phyloP scores from a whole-genome alignment of 30 jellyfish, hydroid and myxozoan genomes.

The Hydractinia symbiolongicarpus region DNA sequence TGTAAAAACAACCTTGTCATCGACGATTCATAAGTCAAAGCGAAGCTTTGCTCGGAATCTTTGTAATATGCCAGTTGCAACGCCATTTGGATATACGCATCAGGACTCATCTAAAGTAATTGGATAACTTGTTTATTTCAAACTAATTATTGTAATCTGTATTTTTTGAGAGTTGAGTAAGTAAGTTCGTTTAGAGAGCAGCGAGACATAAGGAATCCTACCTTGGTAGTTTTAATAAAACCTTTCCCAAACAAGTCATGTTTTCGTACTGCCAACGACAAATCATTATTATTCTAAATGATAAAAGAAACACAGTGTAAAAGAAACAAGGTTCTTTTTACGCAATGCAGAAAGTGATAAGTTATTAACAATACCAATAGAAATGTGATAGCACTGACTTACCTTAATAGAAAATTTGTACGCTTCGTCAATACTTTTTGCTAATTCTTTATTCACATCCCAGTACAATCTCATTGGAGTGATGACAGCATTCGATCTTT shows the following conservation, averaged over 20 bases:
- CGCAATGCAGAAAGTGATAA: not conserved
- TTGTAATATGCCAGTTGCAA: slow-evolving; percentile 86
- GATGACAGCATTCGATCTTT: slow-evolving; percentile 66
- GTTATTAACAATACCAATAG: not conserved
- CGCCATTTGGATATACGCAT: slow-evolving; percentile 89
- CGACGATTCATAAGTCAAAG: slow-evolving; percentile 88
- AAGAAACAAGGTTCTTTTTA: not conserved
- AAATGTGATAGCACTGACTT: not conserved
- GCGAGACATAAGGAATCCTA: not conserved
- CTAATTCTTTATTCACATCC: slow-evolving; percentile 72
- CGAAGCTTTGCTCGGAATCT: slow-evolving; percentile 71
- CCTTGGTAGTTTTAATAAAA: slow-evolving; percentile 82
- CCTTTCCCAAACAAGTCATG: slow-evolving; percentile 90
- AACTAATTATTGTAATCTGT: not conserved
- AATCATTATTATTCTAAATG: slow-evolving; percentile 69
- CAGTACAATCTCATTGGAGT: slow-evolving; percentile 89
- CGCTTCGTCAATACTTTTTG: slow-evolving; percentile 65
- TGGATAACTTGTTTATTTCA: not conserved
- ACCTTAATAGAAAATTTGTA: slow-evolving; percentile 67
- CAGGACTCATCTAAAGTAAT: slow-evolving; percentile 85
- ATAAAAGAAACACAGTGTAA: not conserved
- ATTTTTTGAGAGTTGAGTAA: not conserved
- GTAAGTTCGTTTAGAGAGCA: not conserved
- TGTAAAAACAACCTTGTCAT: slow-evolving; percentile 88
- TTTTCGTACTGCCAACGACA: slow-evolving; percentile 39